Percentiles rank a stretch among this genome's conserved stretches.
Conservation (phyloP, 23 tunicate species). For the Halocynthia roretzi region DNA sequence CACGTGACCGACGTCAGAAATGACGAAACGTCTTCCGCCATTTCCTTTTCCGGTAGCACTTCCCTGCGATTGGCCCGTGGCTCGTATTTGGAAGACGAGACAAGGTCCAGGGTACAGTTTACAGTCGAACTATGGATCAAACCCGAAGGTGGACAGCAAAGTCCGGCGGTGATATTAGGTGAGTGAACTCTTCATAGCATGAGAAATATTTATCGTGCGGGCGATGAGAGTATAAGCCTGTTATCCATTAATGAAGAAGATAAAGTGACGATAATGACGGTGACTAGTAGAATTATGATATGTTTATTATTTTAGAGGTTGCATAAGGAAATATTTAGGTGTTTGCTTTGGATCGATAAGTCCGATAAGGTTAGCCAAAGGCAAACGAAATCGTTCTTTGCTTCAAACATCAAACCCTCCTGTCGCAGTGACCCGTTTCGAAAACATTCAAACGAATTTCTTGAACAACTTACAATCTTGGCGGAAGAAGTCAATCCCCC, state of each 20-base stretch:
- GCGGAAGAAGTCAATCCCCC: no score
- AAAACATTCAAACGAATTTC: no score
- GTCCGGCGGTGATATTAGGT: conserved; percentile 20
- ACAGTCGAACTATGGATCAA: conserved; percentile 17
- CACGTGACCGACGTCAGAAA: background rate
- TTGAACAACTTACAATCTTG: no score
- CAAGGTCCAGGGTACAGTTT: background rate
- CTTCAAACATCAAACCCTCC: no score
- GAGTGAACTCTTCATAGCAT: conserved; percentile 1
- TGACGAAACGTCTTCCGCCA: background rate
- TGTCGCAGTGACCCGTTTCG: no score
- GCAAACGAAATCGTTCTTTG: no score
- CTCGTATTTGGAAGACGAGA: background rate
- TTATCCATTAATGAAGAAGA: no score
- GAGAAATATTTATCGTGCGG: background rate
- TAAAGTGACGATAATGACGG: background rate
- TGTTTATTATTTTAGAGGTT: background rate
- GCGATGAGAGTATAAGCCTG: background rate
- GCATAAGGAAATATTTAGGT: no score
- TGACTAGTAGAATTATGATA: conserved; percentile 3
- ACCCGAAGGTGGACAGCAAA: conserved; percentile 30
- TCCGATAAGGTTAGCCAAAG: no score
- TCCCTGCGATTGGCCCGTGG: background rate
- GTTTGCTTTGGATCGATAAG: no score
- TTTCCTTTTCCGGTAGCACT: background rate